Evolutionary conservation across 2,797 vertebrate species (phyloP).

Genomic region (Fistularia commersonii): DNA sequence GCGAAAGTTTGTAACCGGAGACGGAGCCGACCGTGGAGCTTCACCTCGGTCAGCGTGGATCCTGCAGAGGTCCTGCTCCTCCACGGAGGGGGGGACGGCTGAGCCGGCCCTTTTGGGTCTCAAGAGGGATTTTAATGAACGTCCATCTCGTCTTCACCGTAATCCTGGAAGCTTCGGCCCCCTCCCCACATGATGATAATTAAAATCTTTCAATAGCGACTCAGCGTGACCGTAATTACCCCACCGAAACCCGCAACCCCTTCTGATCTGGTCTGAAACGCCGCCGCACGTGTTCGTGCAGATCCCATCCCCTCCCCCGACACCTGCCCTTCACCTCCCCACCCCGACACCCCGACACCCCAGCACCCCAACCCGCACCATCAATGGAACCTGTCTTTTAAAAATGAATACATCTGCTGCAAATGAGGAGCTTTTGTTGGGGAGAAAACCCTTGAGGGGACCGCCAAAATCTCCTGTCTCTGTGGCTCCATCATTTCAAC

Average conservation of each 20-base stretch:
- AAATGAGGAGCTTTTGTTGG: slow-evolving; percentile 61
- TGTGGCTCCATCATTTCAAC: slow-evolving; percentile 26
- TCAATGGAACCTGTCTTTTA: slow-evolving; percentile 52
- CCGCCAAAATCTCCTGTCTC: slow-evolving; percentile 52
- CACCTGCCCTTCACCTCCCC: slow-evolving; percentile 1
- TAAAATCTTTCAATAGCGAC: slow-evolving; percentile 32
- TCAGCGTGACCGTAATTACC: slow-evolving; percentile 42
- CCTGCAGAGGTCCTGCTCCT: too few relatives aligned
- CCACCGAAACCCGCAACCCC: slow-evolving; percentile 19
- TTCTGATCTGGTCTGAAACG: slow-evolving; percentile 47
- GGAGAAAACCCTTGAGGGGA: slow-evolving; percentile 48
- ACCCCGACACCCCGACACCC: slow-evolving; percentile 27
- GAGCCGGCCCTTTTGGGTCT: too few relatives aligned
- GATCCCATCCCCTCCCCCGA: neutral
- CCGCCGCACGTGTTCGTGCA: neutral
- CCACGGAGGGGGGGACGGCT: too few relatives aligned
- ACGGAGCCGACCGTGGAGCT: slow-evolving; percentile 15
- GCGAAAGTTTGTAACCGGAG: slow-evolving; percentile 37
- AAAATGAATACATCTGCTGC: slow-evolving; percentile 56
- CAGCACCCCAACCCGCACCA: slow-evolving; percentile 40
- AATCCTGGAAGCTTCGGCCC: too few relatives aligned
- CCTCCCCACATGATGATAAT: slow-evolving; percentile 26
- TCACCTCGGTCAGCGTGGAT: too few relatives aligned
- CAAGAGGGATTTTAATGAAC: too few relatives aligned
- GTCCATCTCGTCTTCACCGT: too few relatives aligned